A percentile compares a stretch with the other conserved stretches of the same genome.
Evolutionary conservation across 2,797 vertebrate genomes (phyloP).

Genomic region (Pseudochirops corinnae): DNA sequence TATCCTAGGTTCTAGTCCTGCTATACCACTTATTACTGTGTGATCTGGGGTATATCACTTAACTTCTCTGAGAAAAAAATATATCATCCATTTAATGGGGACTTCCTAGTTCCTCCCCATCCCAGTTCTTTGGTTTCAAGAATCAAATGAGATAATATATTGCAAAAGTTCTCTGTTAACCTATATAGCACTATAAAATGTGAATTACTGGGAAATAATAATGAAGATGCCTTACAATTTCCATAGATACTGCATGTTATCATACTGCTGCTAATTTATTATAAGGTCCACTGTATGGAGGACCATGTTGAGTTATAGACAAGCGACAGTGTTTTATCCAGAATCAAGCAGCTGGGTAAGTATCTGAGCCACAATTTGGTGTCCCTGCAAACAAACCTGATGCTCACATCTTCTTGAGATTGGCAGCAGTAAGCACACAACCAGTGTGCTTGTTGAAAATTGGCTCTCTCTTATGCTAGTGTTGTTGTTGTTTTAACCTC

Average conservation of each 20-base stretch:
- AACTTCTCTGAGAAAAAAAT: neutral
- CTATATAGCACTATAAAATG: neutral
- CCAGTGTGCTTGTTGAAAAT: constrained; percentile 14
- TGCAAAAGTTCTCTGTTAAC: neutral
- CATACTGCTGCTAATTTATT: neutral
- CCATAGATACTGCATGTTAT: neutral
- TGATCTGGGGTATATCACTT: neutral
- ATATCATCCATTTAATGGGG: neutral
- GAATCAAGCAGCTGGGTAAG: neutral
- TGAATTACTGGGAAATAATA: neutral
- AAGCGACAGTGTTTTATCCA: neutral
- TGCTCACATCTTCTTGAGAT: constrained; percentile 7
- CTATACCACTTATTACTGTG: neutral
- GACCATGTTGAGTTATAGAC: neutral
- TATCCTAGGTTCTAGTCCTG: neutral
- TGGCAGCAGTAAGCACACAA: neutral
- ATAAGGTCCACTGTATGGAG: neutral
- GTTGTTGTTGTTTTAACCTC: constrained; percentile 32
- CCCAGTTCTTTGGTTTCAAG: neutral
- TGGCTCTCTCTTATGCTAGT: constrained; percentile 14
- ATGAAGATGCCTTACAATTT: neutral
- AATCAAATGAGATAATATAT: neutral
- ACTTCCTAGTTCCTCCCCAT: neutral
- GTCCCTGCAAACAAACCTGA: neutral
- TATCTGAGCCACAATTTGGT: neutral